These are phyloP conservation scores for Atlantisia rogersi DNA, from an alignment of 2,113 vertebrate genomes.

Conservation along the genomic window DNA sequence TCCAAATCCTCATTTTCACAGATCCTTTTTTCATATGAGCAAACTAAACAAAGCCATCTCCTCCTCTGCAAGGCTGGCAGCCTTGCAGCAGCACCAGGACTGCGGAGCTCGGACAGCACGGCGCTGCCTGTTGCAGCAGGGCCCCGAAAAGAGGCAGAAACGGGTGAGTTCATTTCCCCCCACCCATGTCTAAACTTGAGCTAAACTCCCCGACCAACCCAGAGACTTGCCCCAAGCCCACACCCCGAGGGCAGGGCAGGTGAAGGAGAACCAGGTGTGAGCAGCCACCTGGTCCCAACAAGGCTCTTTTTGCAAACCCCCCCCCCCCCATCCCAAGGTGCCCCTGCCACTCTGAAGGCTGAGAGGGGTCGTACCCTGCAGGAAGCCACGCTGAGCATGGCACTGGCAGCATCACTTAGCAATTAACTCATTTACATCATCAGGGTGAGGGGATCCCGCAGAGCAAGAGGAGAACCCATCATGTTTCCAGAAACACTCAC, in stretches of 20 bases:
- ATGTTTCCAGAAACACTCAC: background rate
- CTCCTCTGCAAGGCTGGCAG: background rate
- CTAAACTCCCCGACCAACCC: background rate
- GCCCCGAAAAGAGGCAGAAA: background rate
- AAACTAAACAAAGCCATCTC: slow-evolving; percentile 42
- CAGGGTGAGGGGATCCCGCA: background rate
- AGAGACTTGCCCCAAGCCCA: background rate
- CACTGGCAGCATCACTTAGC: background rate
- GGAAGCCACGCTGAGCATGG: background rate
- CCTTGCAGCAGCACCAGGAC: background rate
- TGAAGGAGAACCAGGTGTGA: background rate
- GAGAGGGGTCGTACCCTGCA: background rate
- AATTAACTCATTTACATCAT: background rate
- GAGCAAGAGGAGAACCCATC: background rate
- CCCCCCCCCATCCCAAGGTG: too few species aligned
- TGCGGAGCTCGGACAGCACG: rapidly evolving
- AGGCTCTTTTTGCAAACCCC: background rate
- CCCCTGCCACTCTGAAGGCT: background rate
- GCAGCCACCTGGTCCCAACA: background rate
- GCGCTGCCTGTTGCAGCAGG: background rate
- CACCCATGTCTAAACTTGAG: rapidly evolving
- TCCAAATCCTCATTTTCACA: slow-evolving; percentile 15
- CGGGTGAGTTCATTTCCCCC: background rate
- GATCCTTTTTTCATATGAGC: background rate
- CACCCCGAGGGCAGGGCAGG: background rate